Percentiles rank a stretch among this genome's conserved stretches.
Evolutionary conservation across 23 tunicate species (phyloP).

Genomic region (Halocynthia aurantium): DNA sequence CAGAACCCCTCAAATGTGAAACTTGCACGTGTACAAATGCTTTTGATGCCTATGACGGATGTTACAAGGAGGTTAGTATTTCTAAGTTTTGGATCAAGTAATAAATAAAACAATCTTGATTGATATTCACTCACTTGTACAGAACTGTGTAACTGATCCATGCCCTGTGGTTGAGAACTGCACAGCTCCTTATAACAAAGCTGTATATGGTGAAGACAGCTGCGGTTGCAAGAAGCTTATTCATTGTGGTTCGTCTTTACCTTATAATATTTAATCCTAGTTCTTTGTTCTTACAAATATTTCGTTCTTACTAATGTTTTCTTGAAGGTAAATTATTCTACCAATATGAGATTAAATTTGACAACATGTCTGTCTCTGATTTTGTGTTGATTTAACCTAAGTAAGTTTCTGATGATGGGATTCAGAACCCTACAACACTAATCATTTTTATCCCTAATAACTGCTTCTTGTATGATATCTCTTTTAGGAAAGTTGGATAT

Average conservation of each 20-base stretch:
- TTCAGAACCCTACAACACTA: too few species aligned
- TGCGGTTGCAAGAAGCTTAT: slow-evolving; percentile 53
- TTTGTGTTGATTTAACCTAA: too few species aligned
- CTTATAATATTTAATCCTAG: too few species aligned
- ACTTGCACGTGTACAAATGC: slow-evolving; percentile 41
- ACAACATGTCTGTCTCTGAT: too few species aligned
- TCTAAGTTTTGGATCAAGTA: not conserved
- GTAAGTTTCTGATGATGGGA: too few species aligned
- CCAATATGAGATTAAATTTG: too few species aligned
- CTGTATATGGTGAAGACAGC: slow-evolving; percentile 25
- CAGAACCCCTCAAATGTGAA: slow-evolving; percentile 29
- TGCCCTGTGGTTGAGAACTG: slow-evolving; percentile 32
- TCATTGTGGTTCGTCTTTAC: slow-evolving; percentile 25
- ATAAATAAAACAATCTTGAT: not conserved
- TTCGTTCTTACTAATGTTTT: too few species aligned
- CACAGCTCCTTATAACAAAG: slow-evolving; percentile 32
- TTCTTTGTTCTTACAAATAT: too few species aligned
- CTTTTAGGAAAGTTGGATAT: too few species aligned
- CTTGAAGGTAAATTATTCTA: too few species aligned
- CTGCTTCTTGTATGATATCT: too few species aligned
- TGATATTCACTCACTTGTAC: not conserved
- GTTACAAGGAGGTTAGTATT: slow-evolving; percentile 28
- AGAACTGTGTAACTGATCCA: slow-evolving; percentile 30
- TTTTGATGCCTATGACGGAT: slow-evolving; percentile 28
- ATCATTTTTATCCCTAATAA: too few species aligned